Percentiles rank a stretch among this genome's conserved stretches.
Evolutionary conservation across 2,888 invertebrate species (phyloP).

Genomic region (Cosmia trapezina): DNA sequence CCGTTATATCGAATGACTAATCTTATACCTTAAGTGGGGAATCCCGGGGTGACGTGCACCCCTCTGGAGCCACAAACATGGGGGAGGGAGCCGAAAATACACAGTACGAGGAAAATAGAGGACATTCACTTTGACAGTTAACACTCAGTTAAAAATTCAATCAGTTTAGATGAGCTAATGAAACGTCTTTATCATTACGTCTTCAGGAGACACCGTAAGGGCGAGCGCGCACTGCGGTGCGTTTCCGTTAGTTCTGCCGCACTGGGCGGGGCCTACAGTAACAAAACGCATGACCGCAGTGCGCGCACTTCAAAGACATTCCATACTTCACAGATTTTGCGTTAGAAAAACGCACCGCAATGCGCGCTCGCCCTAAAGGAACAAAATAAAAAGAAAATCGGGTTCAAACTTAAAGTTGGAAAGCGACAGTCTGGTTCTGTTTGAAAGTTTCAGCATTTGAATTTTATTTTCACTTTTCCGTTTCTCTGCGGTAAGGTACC

Average conservation of each 20-base stretch:
- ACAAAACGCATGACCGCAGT: too few relatives aligned
- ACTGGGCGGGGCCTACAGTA: too few relatives aligned
- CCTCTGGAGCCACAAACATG: slow-evolving; percentile 25
- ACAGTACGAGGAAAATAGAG: slow-evolving; percentile 9
- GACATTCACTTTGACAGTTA: slow-evolving; percentile 32
- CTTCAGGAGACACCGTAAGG: background rate
- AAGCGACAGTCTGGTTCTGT: too few relatives aligned
- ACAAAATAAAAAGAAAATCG: background rate
- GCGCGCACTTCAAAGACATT: too few relatives aligned
- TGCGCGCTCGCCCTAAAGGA: too few relatives aligned
- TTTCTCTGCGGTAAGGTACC: background rate
- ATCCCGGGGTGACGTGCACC: slow-evolving; percentile 35
- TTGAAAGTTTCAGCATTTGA: background rate
- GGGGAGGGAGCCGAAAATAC: slow-evolving; percentile 23
- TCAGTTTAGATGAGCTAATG: background rate
- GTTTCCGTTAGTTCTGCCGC: too few relatives aligned
- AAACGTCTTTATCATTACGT: background rate
- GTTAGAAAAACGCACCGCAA: too few relatives aligned
- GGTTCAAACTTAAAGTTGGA: background rate
- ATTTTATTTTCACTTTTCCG: background rate
- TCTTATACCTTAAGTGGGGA: slow-evolving; percentile 46
- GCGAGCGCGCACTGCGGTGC: too few relatives aligned
- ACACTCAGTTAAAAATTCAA: slow-evolving; percentile 13
- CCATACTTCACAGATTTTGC: too few relatives aligned
- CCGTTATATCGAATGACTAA: slow-evolving; percentile 53